phyloP scores from a whole-genome alignment of 2,888 invertebrate species.

The Agrochola circellaris region DNA sequence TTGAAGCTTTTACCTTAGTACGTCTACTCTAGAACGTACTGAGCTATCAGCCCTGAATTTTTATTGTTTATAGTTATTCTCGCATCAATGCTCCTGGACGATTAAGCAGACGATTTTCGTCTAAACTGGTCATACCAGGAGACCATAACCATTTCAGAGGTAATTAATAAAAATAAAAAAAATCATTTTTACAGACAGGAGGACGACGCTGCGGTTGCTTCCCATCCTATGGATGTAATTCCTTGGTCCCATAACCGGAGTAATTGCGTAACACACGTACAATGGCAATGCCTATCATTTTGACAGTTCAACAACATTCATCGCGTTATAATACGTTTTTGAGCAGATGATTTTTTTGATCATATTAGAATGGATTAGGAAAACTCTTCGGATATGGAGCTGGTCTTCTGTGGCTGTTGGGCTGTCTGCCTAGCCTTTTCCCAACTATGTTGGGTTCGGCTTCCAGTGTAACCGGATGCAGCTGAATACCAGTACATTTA shows the following conservation, averaged over 20 bases:
- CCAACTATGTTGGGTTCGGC: too few relatives aligned
- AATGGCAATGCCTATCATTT: not conserved
- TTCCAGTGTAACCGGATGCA: too few relatives aligned
- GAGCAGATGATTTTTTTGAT: not conserved
- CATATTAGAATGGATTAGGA: too few relatives aligned
- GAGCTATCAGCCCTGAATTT: not conserved
- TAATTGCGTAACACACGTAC: not conserved
- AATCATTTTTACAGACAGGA: not conserved
- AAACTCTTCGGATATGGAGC: too few relatives aligned
- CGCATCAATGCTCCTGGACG: not conserved
- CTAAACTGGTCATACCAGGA: not conserved
- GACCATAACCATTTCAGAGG: not conserved
- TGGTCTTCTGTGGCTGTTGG: too few relatives aligned
- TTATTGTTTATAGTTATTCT: too few relatives aligned
- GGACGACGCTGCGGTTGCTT: not conserved
- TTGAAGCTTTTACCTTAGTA: conserved; percentile 4
- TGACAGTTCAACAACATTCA: not conserved
- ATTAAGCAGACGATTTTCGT: not conserved
- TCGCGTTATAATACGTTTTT: not conserved
- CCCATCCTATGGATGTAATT: not conserved
- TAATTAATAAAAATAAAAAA: not conserved
- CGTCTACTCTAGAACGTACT: not conserved
- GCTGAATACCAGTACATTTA: too few relatives aligned
- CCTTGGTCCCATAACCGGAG: not conserved
- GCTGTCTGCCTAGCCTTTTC: too few relatives aligned